Evolutionary conservation across 2,797 vertebrate species (phyloP), one percentile per base, ranked within the genome.

Genomic region (Pitangus sulphuratus): DNA sequence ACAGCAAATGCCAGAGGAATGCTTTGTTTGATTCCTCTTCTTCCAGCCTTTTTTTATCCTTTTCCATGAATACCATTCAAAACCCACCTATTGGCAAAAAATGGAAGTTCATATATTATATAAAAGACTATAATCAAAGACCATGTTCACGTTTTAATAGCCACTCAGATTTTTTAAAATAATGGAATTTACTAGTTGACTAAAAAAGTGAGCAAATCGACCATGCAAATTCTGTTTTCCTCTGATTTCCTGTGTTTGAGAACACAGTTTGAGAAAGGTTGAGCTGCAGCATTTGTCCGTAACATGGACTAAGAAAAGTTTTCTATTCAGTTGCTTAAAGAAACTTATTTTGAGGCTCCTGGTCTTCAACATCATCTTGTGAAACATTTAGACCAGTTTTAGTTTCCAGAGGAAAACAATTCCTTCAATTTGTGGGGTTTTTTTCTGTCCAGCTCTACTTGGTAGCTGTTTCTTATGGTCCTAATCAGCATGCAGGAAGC

Each of bases 291-390:
- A 92, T 87, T 82, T 80, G 11, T 48, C 30, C 26, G 5, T 42
- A 28, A 54, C 51, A n/a, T n/a, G 28, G 39, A 48, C 31, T 79
- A 82, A 79, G 13, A 69, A 75, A 82, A 5, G 7, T 58, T 72
- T 76, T 70, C n/a, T 54, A 12, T 58, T 69, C 45, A 54, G 21
- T 44, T 91, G 25, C 62, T 90, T 93, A 72, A 85, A 83, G 31
- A 75, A 47, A 62, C 18, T 45, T 64, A 16, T 18, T 95, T 84
- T 40, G 68, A 62, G 33, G 58, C 13, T 25, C 84, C 39, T 44
- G 24, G 6, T 68, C n/a, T 87, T 60, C 37, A 90, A 6, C 15
- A 50, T 58, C 19, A 42, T 71, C 21, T 48, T 85, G 28, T 61
- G 37, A 71, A 92, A 62, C 8, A 24, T 60, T 57, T 64, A 74